Conservation (phyloP, 1,140 invertebrate species). For the Acromyrmex heyeri region DNA sequence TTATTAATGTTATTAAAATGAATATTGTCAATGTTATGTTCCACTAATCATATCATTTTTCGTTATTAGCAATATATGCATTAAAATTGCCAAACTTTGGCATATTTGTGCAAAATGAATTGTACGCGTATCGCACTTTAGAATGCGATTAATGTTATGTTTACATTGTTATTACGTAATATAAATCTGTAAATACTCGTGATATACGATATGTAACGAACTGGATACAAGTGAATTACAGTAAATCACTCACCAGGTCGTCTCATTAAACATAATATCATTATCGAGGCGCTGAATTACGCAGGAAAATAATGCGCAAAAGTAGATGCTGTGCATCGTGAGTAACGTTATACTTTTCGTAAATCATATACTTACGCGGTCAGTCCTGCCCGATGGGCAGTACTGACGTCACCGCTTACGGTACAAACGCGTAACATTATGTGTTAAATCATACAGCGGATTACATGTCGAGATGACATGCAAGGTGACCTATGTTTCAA, state of each 20-base stretch:
- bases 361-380: slow-evolving; percentile 33
- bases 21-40: background rate
- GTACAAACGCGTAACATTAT: slow-evolving; percentile 12
- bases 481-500: slow-evolving; percentile 11
- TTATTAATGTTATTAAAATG: background rate
- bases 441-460: slow-evolving; percentile 35
- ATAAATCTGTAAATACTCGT: slow-evolving; percentile 23
- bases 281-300: slow-evolving; percentile 35
- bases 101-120: background rate
- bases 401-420: background rate
- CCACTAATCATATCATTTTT: background rate
- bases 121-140: background rate
- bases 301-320: slow-evolving; percentile 15
- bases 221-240: slow-evolving; percentile 29
- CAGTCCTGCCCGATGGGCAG: background rate
- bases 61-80: background rate
- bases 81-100: slow-evolving; percentile 9
- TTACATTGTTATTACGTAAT: slow-evolving; percentile 15
- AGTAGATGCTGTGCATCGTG: background rate
- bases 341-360: slow-evolving; percentile 44
- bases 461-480: slow-evolving; percentile 28
- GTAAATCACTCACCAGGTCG: slow-evolving; percentile 21
- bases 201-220: background rate
- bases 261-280: slow-evolving; percentile 48
- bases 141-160: slow-evolving; percentile 7